Conservation (phyloP, 1,140 invertebrate genomes). For the Pentalonia nigronervosa region DNA sequence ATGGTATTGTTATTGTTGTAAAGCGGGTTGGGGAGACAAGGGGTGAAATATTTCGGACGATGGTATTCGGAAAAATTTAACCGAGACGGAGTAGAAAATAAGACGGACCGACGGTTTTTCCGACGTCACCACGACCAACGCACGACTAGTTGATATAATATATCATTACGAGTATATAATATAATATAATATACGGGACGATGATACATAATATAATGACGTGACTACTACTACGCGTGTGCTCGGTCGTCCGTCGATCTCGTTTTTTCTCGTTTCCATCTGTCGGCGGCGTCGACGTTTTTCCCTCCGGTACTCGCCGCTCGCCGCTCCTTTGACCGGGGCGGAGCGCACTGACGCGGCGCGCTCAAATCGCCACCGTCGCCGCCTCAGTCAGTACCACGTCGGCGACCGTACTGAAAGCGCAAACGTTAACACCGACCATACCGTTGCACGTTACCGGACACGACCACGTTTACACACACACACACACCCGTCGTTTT, state of each 20-base stretch:
- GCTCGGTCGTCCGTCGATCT: neutral
- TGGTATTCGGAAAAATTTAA: neutral
- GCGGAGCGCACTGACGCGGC: neutral
- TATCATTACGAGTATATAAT: neutral
- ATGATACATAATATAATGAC: neutral
- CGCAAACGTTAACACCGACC: neutral
- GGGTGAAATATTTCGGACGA: neutral
- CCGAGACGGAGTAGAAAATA: neutral
- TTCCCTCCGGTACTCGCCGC: neutral
- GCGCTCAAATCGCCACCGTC: neutral
- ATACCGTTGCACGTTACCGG: neutral
- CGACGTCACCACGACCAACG: neutral
- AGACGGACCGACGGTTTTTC: neutral
- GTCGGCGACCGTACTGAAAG: conserved; percentile 15
- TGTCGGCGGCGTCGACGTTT: conserved; percentile 19
- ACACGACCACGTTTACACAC: neutral
- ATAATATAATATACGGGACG: too few relatives aligned
- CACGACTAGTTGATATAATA: neutral
- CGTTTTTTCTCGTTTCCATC: neutral
- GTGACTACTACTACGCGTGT: neutral
- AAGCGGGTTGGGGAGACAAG: too few relatives aligned
- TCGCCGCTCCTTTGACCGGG: neutral
- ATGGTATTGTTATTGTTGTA: too few relatives aligned
- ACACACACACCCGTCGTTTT: neutral
- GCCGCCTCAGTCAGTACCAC: conserved; percentile 21